Conservation (phyloP, 2,888 invertebrate genomes). For the Saturnia pavonia region DNA sequence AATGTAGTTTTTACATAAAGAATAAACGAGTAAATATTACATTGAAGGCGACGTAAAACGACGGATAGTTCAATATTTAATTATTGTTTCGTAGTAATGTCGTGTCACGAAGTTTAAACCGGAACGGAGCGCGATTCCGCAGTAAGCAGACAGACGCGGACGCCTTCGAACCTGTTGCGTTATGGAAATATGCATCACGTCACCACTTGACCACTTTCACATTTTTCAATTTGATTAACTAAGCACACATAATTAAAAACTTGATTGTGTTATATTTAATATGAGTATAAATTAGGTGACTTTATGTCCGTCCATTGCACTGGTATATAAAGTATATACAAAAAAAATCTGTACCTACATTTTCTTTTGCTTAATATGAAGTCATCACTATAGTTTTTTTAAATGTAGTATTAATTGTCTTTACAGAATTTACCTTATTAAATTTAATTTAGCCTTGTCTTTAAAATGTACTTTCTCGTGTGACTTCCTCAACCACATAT, state of each 20-base stretch:
- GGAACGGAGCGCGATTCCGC: conserved; percentile 26
- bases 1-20: not conserved
- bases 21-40: not conserved
- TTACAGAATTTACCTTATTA: not conserved
- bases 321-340: not conserved
- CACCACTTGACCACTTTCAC: conserved; percentile 56
- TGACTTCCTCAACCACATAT: not conserved
- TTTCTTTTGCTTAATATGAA: not conserved
- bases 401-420: not conserved
- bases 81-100: conserved; percentile 18
- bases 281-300: conserved; percentile 6
- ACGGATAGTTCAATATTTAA: conserved; percentile 1
- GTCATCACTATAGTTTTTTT: not conserved
- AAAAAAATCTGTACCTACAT: not conserved
- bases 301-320: not conserved
- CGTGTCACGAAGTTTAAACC: conserved; percentile 42
- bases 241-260: conserved; percentile 22
- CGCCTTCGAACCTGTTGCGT: conserved; percentile 42
- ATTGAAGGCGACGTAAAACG: not conserved
- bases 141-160: conserved; percentile 34
- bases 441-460: not conserved
- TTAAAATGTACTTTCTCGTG: not conserved
- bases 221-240: conserved; percentile 46
- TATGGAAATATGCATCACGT: conserved; percentile 50
- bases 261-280: conserved; percentile 15